Evolutionary conservation across 1,140 invertebrate genomes (phyloP).

Genomic region (Orius insidiosus): DNA sequence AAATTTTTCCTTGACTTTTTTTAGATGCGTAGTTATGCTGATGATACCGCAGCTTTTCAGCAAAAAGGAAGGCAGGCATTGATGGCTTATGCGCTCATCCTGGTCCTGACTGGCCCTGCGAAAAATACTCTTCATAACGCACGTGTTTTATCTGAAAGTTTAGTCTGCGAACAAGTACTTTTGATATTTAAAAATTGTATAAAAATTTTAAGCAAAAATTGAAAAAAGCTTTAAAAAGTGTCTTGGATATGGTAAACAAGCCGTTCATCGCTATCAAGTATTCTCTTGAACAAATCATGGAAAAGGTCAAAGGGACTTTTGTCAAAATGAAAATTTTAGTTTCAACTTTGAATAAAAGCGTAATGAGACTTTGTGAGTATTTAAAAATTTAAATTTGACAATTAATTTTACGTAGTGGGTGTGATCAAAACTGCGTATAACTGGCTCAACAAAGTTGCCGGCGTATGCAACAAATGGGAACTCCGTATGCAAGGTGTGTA

Average conservation of each 20-base stretch:
- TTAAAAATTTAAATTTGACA: background rate
- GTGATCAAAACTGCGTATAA: slow-evolving; percentile 39
- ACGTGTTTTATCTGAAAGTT: slow-evolving; percentile 48
- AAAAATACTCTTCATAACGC: slow-evolving; percentile 61
- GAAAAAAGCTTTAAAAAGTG: slow-evolving; percentile 36
- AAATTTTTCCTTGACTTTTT: slow-evolving; percentile 27
- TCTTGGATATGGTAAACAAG: slow-evolving; percentile 42
- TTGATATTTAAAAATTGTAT: background rate
- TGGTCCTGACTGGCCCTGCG: slow-evolving; percentile 57
- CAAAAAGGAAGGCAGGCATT: slow-evolving; percentile 59
- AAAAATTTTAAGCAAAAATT: slow-evolving; percentile 39
- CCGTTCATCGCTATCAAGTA: slow-evolving; percentile 45
- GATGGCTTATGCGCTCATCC: slow-evolving; percentile 56
- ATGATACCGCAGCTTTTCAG: slow-evolving; percentile 60
- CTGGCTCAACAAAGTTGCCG: slow-evolving; percentile 48
- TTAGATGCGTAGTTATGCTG: slow-evolving; percentile 46
- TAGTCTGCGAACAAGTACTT: slow-evolving; percentile 54
- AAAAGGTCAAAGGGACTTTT: slow-evolving; percentile 34
- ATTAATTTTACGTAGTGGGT: slow-evolving; percentile 13
- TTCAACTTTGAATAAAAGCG: slow-evolving; percentile 36
- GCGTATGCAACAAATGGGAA: slow-evolving; percentile 52
- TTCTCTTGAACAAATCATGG: slow-evolving; percentile 37
- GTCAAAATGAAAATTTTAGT: slow-evolving; percentile 37
- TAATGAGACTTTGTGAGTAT: slow-evolving; percentile 36
- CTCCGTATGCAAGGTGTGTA: slow-evolving; percentile 34